Base-by-base conservation (phyloP, 1,140 invertebrate genomes). In the Hyles euphorbiae region DNA sequence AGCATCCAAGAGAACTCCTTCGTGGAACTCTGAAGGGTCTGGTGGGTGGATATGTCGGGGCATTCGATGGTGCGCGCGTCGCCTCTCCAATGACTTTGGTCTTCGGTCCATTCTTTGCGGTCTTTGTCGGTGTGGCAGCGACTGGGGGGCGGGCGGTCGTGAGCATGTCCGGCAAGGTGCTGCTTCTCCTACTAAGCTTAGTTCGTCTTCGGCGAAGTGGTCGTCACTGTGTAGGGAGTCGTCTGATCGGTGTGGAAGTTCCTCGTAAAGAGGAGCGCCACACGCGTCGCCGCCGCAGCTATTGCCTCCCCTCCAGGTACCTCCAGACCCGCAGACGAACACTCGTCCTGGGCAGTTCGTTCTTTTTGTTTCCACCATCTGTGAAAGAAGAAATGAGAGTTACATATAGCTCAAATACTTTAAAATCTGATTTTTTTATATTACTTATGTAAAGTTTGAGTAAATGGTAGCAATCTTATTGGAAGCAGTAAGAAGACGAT, bases 1-100 rank as follows among this genome's bases (percentile, higher is more conserved):
- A 2, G 91, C 90, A 72, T 91, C 90, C 32, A 91, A 63, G 4
- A 91, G 76, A 6, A 91, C 81, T 5, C 90, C 90, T 80, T 91
- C 90, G 61, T 91, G 90, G 59, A 91, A 91, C 53, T 90, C 90
- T 44, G 85, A 86, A 47, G 86, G 78, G 58, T 87, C 79, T 34
- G 81, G 81, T 60, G 85, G 81, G 67, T 89, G 80, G 34, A 83
- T 67, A 64, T 87, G 81, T 10, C 82, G 67, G 5, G 85, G 83
- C 53, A 85, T 74, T 73, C 84, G 72, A 48, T 83, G 83, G 54
- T 85, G 80, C 7, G 72, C 78, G 52, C 83, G 72, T 63, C 86
- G 68, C 67, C 83, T 68, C 56, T 88, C 86, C 46, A 88, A 59
- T 5, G 82, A 86, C 55, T 85, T 87, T 1, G 86, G 86, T 62